Conservation (phyloP, 2,797 vertebrate species). For the Lepilemur ruficaudatus region DNA sequence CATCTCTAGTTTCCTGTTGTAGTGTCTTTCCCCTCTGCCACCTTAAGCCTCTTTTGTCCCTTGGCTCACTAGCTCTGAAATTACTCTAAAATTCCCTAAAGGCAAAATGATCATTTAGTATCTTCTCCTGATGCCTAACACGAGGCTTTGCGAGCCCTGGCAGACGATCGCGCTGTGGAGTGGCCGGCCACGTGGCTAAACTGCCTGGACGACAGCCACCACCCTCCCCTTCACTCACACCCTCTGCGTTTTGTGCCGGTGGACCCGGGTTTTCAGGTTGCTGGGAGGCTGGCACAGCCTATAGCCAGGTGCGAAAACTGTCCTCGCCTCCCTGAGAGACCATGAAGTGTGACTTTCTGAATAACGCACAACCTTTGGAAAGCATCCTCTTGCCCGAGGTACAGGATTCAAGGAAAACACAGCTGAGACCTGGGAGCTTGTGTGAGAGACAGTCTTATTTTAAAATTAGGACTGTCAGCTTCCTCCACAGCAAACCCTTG, state of each 20-base stretch:
- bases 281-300: neutral
- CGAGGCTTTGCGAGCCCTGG: slow-evolving; percentile 58
- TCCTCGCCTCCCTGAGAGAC: neutral
- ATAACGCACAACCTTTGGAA: neutral
- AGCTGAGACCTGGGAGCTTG: slow-evolving; percentile 20
- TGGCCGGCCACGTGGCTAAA: neutral
- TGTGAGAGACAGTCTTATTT: neutral
- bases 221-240: neutral
- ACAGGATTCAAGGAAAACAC: slow-evolving; percentile 49
- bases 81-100: slow-evolving; percentile 44
- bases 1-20: neutral
- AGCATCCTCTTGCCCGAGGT: neutral
- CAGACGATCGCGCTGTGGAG: neutral
- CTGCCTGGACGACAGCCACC: slow-evolving; percentile 54
- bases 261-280: neutral
- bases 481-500: slow-evolving; percentile 8
- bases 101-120: slow-evolving; percentile 44
- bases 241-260: neutral
- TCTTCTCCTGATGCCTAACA: neutral
- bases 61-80: slow-evolving; percentile 46
- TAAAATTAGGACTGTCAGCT: neutral
- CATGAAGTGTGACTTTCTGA: neutral
- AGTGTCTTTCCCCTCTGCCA: neutral
- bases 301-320: slow-evolving; percentile 38
- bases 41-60: neutral